These are phyloP conservation scores for Drosophila conformis DNA, from an alignment of 2,888 invertebrate species.

Conservation along the genomic window DNA sequence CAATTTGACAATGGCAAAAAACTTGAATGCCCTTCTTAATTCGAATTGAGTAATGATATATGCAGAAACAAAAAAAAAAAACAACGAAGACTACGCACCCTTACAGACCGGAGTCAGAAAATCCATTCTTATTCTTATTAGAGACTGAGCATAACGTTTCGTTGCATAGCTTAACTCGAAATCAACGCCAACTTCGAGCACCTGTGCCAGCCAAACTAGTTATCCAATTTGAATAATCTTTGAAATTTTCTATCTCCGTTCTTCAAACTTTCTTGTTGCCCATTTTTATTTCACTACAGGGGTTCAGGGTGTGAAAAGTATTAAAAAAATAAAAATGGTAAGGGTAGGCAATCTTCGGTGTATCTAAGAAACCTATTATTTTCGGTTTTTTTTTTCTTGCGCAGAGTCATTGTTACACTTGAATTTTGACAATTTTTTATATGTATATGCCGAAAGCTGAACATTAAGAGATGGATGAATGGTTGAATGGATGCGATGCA, in stretches of 20 bases:
- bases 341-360: neutral
- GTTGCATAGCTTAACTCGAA: neutral
- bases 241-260: neutral
- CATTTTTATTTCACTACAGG: neutral
- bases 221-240: neutral
- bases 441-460: constrained; percentile 67
- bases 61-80: neutral
- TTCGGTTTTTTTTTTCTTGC: neutral
- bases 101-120: neutral
- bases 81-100: no score
- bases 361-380: neutral
- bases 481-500: constrained; percentile 26
- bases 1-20: constrained; percentile 17
- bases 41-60: neutral
- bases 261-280: neutral
- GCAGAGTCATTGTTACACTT: constrained; percentile 31
- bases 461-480: constrained; percentile 60
- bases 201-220: neutral
- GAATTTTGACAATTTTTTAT: constrained; percentile 76
- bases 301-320: neutral
- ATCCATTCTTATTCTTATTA: neutral
- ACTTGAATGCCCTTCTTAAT: constrained; percentile 14
- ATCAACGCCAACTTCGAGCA: neutral
- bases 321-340: neutral
- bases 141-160: neutral